phyloP scores from a whole-genome alignment of 2,888 invertebrate species.

The Nemotelus pantherinus region DNA sequence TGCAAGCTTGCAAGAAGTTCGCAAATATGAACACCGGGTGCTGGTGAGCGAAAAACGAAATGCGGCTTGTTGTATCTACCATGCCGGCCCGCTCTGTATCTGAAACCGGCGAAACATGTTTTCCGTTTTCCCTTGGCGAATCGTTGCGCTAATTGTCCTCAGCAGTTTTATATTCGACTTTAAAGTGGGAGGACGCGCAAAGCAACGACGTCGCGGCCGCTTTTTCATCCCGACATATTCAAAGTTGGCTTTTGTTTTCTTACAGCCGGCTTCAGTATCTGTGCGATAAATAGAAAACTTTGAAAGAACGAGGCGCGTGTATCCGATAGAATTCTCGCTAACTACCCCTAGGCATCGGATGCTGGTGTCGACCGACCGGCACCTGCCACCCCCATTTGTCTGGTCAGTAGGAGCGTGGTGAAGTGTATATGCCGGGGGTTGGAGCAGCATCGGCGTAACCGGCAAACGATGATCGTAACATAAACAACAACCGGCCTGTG shows the following conservation, averaged over 20 bases:
- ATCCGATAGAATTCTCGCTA: conserved; percentile 1
- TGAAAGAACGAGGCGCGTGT: conserved; percentile 6
- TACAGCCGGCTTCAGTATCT: neutral
- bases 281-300: conserved; percentile 8
- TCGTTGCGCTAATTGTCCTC: conserved; percentile 48
- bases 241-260: neutral
- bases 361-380: neutral
- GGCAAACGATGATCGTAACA: neutral
- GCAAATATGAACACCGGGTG: conserved; percentile 23
- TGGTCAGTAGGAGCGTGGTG: neutral
- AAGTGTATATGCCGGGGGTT: neutral
- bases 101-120: conserved; percentile 49
- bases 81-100: conserved; percentile 30
- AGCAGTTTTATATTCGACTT: conserved; percentile 48
- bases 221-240: conserved; percentile 28
- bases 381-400: neutral
- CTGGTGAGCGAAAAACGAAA: neutral
- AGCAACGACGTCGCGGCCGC: conserved; percentile 28
- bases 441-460: neutral
- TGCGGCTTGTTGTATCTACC: neutral
- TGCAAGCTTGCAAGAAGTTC: conserved; percentile 37
- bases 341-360: conserved; percentile 16
- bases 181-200: conserved; percentile 48
- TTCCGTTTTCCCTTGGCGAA: conserved; percentile 44
- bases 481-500: conserved; percentile 42